Evolutionary conservation across 2,888 invertebrate species (phyloP).

Genomic region (Baronia brevicornis): DNA sequence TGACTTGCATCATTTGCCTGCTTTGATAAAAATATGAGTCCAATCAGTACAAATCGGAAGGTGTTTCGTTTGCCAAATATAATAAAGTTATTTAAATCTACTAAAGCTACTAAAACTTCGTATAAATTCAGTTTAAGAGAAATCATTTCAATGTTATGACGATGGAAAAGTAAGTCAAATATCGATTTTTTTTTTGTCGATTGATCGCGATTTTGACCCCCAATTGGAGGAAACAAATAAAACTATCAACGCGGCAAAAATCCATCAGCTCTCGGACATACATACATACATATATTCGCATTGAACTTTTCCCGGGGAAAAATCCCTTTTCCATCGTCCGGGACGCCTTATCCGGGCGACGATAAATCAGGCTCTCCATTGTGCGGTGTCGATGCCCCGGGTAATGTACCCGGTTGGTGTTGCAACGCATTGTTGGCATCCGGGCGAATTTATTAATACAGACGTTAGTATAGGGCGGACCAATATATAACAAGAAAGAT

Average conservation of each 20-base stretch:
- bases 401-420: constrained; percentile 39
- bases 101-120: too few relatives aligned
- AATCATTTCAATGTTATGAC: too few relatives aligned
- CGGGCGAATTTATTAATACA: constrained; percentile 28
- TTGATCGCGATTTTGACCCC: constrained; percentile 10
- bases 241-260: constrained; percentile 27
- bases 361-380: constrained; percentile 59
- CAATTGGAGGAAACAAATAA: constrained; percentile 19
- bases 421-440: constrained; percentile 35
- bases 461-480: constrained; percentile 23
- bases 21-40: too few relatives aligned
- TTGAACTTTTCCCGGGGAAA: constrained; percentile 37
- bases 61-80: too few relatives aligned
- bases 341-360: constrained; percentile 46
- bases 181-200: constrained; percentile 2
- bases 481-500: too few relatives aligned
- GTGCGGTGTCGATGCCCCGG: constrained; percentile 37
- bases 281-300: constrained; percentile 46
- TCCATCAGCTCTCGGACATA: constrained; percentile 34
- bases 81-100: too few relatives aligned
- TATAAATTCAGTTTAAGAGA: too few relatives aligned
- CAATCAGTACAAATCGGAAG: too few relatives aligned
- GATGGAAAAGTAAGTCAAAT: background rate
- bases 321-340: constrained; percentile 50
- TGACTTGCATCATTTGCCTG: too few relatives aligned